Evolutionary conservation across 1,140 invertebrate genomes (phyloP), one percentile per base, ranked within the genome.

Genomic region (Pseudomyrmex sp.): DNA sequence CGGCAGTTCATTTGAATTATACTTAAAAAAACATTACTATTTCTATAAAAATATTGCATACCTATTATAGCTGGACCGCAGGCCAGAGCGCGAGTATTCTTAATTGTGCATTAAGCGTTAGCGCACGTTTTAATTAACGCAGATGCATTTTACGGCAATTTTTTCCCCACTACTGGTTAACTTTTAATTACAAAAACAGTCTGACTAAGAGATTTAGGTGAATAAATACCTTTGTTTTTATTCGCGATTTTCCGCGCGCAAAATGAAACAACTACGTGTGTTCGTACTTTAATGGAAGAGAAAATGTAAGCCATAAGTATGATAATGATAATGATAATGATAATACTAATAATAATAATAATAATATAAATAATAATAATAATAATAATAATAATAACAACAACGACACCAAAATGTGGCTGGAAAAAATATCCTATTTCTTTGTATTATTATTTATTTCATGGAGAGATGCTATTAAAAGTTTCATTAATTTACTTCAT

Each of bases 51-150:
- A 52, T 52, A 12, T 52, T 13, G 12, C 0, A 10, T 52, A 52
- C 13, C 2, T 52, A 13, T 52, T 52, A 13, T 9, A 70, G 50
- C 13, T 12, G 5, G 20, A 2, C n/a, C n/a, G n/a, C 18, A n/a
- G 1, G n/a, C 18, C 46, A 8, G 20, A 63, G 23, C 12, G 52
- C 15, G 15, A 10, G n/a, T 62, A 35, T 76, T 76, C 66, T 70
- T 70, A 58, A 58, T 18, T 26, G 75, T 69, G 26, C 68, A 79
- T 70, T 79, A 48, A 70, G 65, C 56, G 20, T 48, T 13, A n/a
- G n/a, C 23, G 62, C n/a, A 68, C n/a, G n/a, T 66, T 77, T 77
- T 77, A 77, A 77, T 77, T 77, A 77, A 66, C 65, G 44, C 63
- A n/a, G 75, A 54, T 26, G 44, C 15, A 26, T 23, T 79, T 69